Evolutionary conservation across 2,113 vertebrate genomes (phyloP), one percentile per base, ranked within the genome.

Genomic region (Alexandromys fortis): DNA sequence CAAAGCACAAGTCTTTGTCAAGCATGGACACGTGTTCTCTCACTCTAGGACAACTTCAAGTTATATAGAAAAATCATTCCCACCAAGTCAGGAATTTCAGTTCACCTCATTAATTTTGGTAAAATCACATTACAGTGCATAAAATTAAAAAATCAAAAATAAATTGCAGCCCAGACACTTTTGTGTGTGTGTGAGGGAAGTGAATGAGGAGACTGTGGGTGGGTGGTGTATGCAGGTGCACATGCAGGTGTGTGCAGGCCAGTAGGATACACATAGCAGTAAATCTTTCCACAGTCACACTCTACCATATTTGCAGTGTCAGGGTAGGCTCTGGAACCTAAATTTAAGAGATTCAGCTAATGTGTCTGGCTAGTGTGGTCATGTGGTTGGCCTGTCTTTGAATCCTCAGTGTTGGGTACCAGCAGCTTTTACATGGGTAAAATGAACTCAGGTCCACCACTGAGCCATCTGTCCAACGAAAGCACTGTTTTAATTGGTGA

Each of bases 151-250:
- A 55, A 52, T 35, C 1, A 33, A 35, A 79, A 79, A 8, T 3
- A 2, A 16, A 30, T n/a, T 35, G 33, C 21, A 58, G 4, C 52
- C 2, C 7, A 58, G 33, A n/a, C 11, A 13, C 1, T 21, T n/a
- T 4, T 58, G 3, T 81, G 10, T 21, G 16, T 55, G 30, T n/a
- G 12, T 2, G 14, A 9, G 78, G 33, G 5, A 55, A 5, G 19
- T 55, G 19, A 24, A 2, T 33, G 2, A 5, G 3, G 19, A 35
- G 17, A 81, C 19, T 19, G 8, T 55, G 8, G 4, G 9, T n/a
- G 2, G 17, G 33, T 35, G 17, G 9, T n/a, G 2, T 16, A 1
- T 55, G 16, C 9, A 55, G 19, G 17, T 35, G 35, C 2, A 12
- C 47, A n/a, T 81, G 2, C 33, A 55, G 49, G 35, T 13, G 49